Evolutionary conservation across 2,888 invertebrate genomes (phyloP), one percentile per base, ranked within the genome.

Genomic region (Leptopilina syphax): DNA sequence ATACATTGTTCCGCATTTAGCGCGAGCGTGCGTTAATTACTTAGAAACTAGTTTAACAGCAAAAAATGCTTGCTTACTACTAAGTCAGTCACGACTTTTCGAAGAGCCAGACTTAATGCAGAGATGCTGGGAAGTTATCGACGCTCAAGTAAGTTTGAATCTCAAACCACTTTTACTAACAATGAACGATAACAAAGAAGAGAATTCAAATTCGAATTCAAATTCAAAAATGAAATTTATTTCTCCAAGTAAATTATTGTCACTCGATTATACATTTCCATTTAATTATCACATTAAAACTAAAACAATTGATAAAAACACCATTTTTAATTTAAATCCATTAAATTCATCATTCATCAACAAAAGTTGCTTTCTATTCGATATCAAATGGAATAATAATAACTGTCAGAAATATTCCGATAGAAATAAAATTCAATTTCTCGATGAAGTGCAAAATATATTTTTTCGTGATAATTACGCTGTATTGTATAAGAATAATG

Each of bases 101-200:
- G 98, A 99, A 93, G 98, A 99, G 93, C 97, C 98, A 80, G 98
- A 98, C 91, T 94, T 99, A 87, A 98, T 98, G 98, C 97, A 98
- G 92, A 94, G 98, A 87, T 98, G 98, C 93, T 98, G 98, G 98
- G 98, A 98, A 94, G 98, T 98, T 83, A 98, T 99, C 91, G 98
- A 98, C 93, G 98, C 98, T 79, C 97, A 97, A 96, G 97, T 97
- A 95, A 94, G 95, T 91, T 86, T 86, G 86, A 88, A 87, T 83
- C 83, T 86, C 82, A 85, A 85, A 81, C 85, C 87, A 81, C 77
- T 86, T 80, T 83, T 60, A 79, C 85, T 66, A 60, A 78, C 60
- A 82, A 82, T n/a, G 81, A 84, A 68, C 78, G 50, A 65, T 79
- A 82, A 70, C 1, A 18, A 18, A 18, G 70, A 70, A 70, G 57